Percentiles rank a stretch among this genome's conserved stretches.
These are phyloP conservation scores for Epiblema foenella DNA, from an alignment of 2,888 invertebrate species.

Conservation along the genomic window DNA sequence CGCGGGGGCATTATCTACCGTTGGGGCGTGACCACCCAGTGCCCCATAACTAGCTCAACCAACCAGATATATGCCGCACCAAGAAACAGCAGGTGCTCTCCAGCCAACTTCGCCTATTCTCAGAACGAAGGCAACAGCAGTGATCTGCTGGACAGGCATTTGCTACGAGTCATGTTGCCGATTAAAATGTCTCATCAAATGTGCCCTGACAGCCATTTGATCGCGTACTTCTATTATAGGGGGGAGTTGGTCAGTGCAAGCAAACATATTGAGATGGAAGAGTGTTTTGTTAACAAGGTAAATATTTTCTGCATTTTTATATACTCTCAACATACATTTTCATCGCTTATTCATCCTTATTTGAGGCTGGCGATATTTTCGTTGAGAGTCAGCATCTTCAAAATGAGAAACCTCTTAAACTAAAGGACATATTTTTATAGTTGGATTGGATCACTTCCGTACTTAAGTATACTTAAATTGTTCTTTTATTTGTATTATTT, in stretches of 20 bases:
- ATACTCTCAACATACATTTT: background rate
- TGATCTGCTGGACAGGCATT: slow-evolving; percentile 64
- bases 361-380: too few species aligned
- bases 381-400: too few species aligned
- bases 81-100: slow-evolving; percentile 61
- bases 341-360: too few species aligned
- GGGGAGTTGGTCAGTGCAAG: slow-evolving; percentile 85
- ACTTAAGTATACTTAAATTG: too few species aligned
- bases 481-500: too few species aligned
- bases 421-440: too few species aligned
- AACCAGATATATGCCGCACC: slow-evolving; percentile 61
- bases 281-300: slow-evolving; percentile 86
- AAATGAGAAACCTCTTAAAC: too few species aligned
- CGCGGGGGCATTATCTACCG: slow-evolving; percentile 77
- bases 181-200: slow-evolving; percentile 78
- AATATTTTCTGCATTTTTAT: slow-evolving; percentile 34
- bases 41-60: slow-evolving; percentile 62
- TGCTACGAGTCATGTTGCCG: slow-evolving; percentile 71
- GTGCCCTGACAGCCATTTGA: slow-evolving; percentile 80
- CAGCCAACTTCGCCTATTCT: slow-evolving; percentile 24
- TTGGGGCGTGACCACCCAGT: slow-evolving; percentile 80
- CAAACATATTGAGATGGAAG: slow-evolving; percentile 80
- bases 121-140: slow-evolving; percentile 47
- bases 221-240: slow-evolving; percentile 84
- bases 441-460: too few species aligned